Evolutionary conservation across 2,113 vertebrate species (phyloP).

Genomic region (Antigone vipio): DNA sequence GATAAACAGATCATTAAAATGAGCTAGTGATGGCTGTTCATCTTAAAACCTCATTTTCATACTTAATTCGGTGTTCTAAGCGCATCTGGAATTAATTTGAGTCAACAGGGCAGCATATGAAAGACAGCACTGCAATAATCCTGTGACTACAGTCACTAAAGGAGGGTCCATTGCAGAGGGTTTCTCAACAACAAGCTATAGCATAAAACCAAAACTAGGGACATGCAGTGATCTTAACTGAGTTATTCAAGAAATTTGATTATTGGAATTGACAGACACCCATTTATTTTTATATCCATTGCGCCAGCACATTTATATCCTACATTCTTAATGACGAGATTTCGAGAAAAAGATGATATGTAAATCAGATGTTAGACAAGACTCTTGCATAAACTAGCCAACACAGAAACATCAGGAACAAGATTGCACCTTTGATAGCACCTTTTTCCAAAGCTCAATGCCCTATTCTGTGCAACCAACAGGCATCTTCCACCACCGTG

Average conservation of each 20-base stretch:
- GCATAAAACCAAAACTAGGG: background rate
- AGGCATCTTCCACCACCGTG: background rate
- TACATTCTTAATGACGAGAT: background rate
- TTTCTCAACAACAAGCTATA: background rate
- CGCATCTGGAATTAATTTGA: background rate
- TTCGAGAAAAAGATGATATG: background rate
- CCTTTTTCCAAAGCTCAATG: background rate
- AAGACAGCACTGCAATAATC: background rate
- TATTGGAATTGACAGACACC: background rate
- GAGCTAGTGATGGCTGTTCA: background rate
- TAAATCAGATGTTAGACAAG: background rate
- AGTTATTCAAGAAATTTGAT: background rate
- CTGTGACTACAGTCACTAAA: background rate
- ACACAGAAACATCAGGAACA: background rate
- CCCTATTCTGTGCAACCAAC: background rate
- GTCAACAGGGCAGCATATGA: background rate
- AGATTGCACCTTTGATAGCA: background rate
- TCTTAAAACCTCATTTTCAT: background rate
- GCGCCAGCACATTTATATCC: background rate
- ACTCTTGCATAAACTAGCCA: background rate
- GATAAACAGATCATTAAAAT: constrained; percentile 17
- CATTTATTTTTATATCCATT: background rate
- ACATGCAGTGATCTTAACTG: background rate
- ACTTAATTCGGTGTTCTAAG: background rate
- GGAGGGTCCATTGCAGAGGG: background rate